Evolutionary conservation across 2,888 invertebrate genomes (phyloP), one percentile per base, ranked within the genome.

Genomic region (Temnothorax ravouxi): DNA sequence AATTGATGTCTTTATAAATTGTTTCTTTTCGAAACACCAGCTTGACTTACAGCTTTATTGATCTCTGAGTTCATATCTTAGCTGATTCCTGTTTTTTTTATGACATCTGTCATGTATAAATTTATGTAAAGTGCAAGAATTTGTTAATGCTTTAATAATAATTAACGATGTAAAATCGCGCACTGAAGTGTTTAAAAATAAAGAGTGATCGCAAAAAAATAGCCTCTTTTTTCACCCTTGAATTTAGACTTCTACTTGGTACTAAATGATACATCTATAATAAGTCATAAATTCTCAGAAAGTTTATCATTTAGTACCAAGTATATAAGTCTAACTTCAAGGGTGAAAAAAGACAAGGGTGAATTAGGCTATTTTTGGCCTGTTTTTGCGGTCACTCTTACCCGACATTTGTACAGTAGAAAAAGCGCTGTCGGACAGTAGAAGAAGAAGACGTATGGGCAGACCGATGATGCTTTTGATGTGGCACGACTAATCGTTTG

Each of bases 361-460:
- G n/a, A n/a, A n/a, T n/a, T n/a, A n/a, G n/a, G n/a, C n/a, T n/a
- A n/a, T n/a, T n/a, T n/a, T n/a, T n/a, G n/a, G n/a, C n/a, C n/a
- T n/a, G n/a, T n/a, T n/a, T n/a, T n/a, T n/a, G n/a, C n/a, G n/a
- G n/a, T n/a, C n/a, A n/a, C n/a, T n/a, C n/a, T n/a, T n/a, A n/a
- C n/a, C n/a, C n/a, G n/a, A n/a, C 29, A 44, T 41, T 41, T n/a
- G 4, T 11, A n/a, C 38, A 34, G 25, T 67, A 44, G 54, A 67
- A 29, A 21, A 34, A 62, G 8, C 0, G 3, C 2, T 41, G 29
- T 9, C n/a, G 15, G 21, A 44, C 34, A 79, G 71, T 79, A 47
- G 47, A 47, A 13, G 59, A 71, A 25, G 25, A 50, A 47, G 34
- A 59, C 9, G 79, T 59, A 71, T 71, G n/a, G 5, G 8, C 47